Conservation (phyloP, 1,140 invertebrate species). For the Drusus annulatus region DNA sequence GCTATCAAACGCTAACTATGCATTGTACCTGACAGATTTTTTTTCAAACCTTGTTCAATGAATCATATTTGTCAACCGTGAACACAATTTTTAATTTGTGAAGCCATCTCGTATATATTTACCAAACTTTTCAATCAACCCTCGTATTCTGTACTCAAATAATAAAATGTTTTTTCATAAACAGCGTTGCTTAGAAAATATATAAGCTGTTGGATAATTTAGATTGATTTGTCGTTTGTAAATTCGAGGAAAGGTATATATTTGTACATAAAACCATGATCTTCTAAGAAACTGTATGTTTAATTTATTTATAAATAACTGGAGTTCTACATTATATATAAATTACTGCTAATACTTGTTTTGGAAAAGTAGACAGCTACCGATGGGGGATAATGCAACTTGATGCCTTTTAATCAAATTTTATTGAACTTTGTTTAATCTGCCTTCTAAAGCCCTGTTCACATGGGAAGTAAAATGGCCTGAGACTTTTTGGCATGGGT, state of each 20-base stretch:
- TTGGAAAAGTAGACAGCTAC: background rate
- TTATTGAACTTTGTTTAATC: background rate
- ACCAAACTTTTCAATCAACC: no score
- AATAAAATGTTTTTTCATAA: constrained; percentile 1
- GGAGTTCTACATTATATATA: background rate
- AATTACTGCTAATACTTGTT: no score
- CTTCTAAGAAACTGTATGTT: constrained; percentile 20
- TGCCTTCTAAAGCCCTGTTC: constrained; percentile 12
- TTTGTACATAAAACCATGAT: constrained; percentile 37
- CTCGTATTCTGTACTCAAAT: background rate
- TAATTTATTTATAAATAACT: constrained; percentile 16
- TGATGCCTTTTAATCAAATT: constrained; percentile 19
- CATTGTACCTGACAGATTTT: no score
- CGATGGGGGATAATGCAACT: constrained; percentile 19
- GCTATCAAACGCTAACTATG: no score
- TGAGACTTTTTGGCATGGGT: background rate
- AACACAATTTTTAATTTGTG: no score
- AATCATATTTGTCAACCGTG: no score
- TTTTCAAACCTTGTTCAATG: no score
- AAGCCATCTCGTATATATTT: no score
- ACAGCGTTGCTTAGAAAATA: constrained; percentile 5
- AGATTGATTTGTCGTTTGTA: constrained; percentile 25
- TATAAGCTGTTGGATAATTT: constrained; percentile 23
- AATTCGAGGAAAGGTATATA: constrained; percentile 30
- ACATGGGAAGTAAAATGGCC: constrained; percentile 6